A percentile compares a stretch with the other conserved stretches of the same genome.
Conservation (phyloP, 2,113 vertebrate species). For the Eubucco bourcierii region DNA sequence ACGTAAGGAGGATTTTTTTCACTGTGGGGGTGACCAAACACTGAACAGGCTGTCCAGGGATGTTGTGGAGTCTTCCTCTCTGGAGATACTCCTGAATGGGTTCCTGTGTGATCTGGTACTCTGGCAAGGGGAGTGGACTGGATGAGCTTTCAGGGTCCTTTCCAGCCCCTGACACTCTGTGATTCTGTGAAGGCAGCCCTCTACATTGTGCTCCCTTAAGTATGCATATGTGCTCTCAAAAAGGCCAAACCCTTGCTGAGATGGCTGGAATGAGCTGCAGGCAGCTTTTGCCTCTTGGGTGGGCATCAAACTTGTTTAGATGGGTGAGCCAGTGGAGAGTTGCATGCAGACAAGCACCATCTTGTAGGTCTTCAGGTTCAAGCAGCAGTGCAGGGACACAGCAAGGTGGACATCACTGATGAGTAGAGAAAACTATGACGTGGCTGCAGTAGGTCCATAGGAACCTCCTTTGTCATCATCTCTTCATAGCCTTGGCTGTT, state of each 20-base stretch:
- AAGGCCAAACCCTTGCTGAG: background rate
- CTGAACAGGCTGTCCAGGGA: no score
- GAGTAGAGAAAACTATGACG: background rate
- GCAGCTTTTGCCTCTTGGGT: background rate
- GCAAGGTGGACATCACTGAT: background rate
- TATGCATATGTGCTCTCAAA: background rate
- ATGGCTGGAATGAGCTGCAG: background rate
- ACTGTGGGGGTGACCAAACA: no score
- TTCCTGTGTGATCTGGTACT: no score
- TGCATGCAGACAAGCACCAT: rapidly evolving
- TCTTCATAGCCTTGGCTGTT: background rate
- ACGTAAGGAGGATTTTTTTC: no score
- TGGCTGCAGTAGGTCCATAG: background rate
- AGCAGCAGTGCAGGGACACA: background rate
- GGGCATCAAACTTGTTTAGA: background rate
- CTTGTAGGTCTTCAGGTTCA: background rate
- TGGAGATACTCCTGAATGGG: no score
- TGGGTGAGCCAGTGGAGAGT: background rate
- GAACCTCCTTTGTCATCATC: background rate
- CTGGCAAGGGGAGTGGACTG: no score
- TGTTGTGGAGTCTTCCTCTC: no score
- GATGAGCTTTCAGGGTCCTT: no score
- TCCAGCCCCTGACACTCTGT: no score
- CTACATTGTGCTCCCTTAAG: background rate
- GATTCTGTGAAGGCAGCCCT: background rate